Evolutionary conservation across 2,113 vertebrate genomes (phyloP), one percentile per base, ranked within the genome.

Genomic region (Cyanistes caeruleus): DNA sequence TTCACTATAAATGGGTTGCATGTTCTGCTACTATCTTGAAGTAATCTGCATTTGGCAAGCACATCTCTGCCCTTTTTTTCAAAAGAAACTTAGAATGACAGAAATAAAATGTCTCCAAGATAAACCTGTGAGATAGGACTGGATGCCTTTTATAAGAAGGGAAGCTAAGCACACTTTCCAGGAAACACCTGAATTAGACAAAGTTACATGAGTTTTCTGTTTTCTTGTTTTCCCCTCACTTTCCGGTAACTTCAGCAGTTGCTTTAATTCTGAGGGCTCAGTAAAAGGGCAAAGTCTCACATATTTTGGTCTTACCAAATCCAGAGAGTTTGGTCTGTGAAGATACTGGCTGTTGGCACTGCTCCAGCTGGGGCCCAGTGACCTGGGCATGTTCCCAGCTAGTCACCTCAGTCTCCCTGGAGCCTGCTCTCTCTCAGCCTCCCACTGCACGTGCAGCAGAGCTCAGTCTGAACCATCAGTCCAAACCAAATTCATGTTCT

Each of bases 41-140:
- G 86, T 95, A 95, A 84, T 74, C 56, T 87, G 35, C 48, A 68
- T 70, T 77, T 88, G 72, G 52, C 59, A 86, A 90, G 64, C 27
- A 86, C 17, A 64, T 83, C 52, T 83, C 72, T 80, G 60, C 37
- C 27, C 55, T 83, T 64, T 68, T 62, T 70, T 62, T 33, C 28
- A 41, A 70, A 88, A 84, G 48, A 55, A 86, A 80, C 65, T 43
- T 48, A 67, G 23, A 86, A 77, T 27, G 60, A 80, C 35, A 83
- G 55, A 70, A 83, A 91, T 62, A 52, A 41, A 74, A 59, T 7
- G 6, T 21, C 43, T 60, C 35, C 56, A 63, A 59, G 22, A 35
- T 43, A 53, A 90, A 77, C 15, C 24, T 77, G 30, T 37, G 51
- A 51, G 39, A 19, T 13, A 31, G 59, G 48, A 48, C 22, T 67